Conservation (phyloP, 1,140 invertebrate species). For the Arion vulgaris region DNA sequence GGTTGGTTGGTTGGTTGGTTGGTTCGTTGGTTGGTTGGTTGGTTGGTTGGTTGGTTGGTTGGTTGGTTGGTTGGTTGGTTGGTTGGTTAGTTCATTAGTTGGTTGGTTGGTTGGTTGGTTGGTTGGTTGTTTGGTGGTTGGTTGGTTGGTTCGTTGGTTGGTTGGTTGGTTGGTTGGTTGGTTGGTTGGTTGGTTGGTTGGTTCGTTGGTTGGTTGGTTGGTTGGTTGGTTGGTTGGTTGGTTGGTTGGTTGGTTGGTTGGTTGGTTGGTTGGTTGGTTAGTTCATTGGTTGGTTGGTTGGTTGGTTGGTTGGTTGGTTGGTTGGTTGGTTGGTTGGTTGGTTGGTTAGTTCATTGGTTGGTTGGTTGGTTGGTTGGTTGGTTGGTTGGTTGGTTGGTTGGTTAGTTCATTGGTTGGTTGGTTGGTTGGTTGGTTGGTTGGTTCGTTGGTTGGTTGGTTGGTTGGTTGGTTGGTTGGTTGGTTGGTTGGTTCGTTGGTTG, state of each 20-base stretch:
- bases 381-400: slow-evolving; percentile 13
- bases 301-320: slow-evolving; percentile 20
- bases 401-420: no score
- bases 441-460: slow-evolving; percentile 3
- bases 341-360: no score
- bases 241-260: slow-evolving; percentile 13
- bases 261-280: slow-evolving; percentile 11
- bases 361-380: slow-evolving; percentile 19
- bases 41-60: slow-evolving; percentile 2
- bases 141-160: slow-evolving; percentile 13
- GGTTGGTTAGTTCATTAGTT: no score
- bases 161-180: slow-evolving; percentile 11
- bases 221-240: slow-evolving; percentile 13
- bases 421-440: slow-evolving; percentile 11
- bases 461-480: neutral
- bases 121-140: no score
- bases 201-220: slow-evolving; percentile 4
- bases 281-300: no score
- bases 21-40: slow-evolving; percentile 12
- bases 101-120: no score
- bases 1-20: slow-evolving; percentile 19
- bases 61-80: slow-evolving; percentile 15
- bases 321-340: slow-evolving; percentile 14
- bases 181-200: slow-evolving; percentile 7
- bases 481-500: no score